Conservation (phyloP, 2,888 invertebrate genomes). For the Cosmopolites sordidus region DNA sequence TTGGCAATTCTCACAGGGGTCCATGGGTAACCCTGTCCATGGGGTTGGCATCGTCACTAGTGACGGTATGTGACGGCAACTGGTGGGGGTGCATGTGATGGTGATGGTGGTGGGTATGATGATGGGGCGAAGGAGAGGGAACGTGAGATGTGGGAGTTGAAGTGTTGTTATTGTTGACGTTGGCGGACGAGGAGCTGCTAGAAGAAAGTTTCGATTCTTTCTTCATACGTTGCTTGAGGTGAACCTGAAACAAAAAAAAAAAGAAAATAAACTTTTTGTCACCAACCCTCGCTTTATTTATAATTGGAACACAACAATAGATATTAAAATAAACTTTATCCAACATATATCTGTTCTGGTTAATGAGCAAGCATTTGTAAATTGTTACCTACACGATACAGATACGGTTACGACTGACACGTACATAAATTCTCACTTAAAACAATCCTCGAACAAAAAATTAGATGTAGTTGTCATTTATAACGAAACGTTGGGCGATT, state of each 20-base stretch:
- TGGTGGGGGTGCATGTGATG: slow-evolving; percentile 47
- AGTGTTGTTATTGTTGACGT: slow-evolving; percentile 20
- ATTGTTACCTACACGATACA: too few relatives aligned
- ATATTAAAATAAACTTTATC: too few relatives aligned
- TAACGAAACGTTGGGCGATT: too few relatives aligned
- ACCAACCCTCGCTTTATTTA: too few relatives aligned
- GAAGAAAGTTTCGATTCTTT: slow-evolving; percentile 66
- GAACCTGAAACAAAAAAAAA: slow-evolving; percentile 51
- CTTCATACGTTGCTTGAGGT: slow-evolving; percentile 90
- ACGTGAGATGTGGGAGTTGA: slow-evolving; percentile 16
- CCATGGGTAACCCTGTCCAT: slow-evolving; percentile 49
- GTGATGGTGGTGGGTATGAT: slow-evolving; percentile 42
- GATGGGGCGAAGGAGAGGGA: slow-evolving; percentile 31
- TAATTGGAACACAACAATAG: too few relatives aligned
- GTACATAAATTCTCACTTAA: too few relatives aligned
- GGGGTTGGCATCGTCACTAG: slow-evolving; percentile 45
- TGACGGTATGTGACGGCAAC: slow-evolving; percentile 41
- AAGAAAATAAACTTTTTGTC: too few relatives aligned
- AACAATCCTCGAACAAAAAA: too few relatives aligned
- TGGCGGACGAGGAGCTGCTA: slow-evolving; percentile 34
- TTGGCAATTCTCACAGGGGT: slow-evolving; percentile 54
- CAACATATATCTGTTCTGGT: too few relatives aligned
- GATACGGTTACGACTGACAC: too few relatives aligned
- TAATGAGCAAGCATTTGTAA: too few relatives aligned
- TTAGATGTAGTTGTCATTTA: too few relatives aligned